Conservation (phyloP, 2,888 invertebrate genomes). For the Stomorhina lunata region DNA sequence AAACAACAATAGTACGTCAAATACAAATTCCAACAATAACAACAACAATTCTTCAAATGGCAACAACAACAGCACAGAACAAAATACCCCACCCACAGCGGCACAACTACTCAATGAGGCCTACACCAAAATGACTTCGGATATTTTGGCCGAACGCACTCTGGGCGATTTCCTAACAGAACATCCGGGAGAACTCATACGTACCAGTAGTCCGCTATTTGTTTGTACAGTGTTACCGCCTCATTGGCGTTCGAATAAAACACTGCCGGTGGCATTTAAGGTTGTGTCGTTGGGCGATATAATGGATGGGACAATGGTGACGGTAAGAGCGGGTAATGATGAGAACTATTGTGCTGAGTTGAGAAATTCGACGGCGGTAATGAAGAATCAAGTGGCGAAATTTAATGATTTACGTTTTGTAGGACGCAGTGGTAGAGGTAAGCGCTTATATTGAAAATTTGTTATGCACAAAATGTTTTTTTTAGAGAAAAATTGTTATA, state of each 20-base stretch:
- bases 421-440: conserved; percentile 98
- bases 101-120: conserved; percentile 88
- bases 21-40: conserved; percentile 77
- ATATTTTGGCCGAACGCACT: conserved; percentile 92
- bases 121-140: conserved; percentile 93
- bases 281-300: conserved; percentile 97
- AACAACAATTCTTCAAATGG: conserved; percentile 81
- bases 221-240: conserved; percentile 96
- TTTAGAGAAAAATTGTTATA: too few species aligned
- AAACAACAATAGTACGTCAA: conserved; percentile 71
- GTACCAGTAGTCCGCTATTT: conserved; percentile 96
- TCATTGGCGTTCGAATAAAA: conserved; percentile 99
- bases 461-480: not conserved
- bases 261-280: conserved; percentile 97
- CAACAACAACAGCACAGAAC: conserved; percentile 78
- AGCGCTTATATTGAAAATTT: conserved; percentile 78
- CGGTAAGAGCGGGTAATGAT: conserved; percentile 97
- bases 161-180: conserved; percentile 93
- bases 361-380: conserved; percentile 95
- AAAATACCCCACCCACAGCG: conserved; percentile 87
- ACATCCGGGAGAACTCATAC: conserved; percentile 94
- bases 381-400: conserved; percentile 99
- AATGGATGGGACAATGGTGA: conserved; percentile 97
- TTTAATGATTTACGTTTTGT: conserved; percentile 99
- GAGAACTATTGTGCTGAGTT: conserved; percentile 98